A percentile compares a stretch with the other conserved stretches of the same genome.
phyloP scores from a whole-genome alignment of 2,113 vertebrate species.

The Catharus fuscescens region DNA sequence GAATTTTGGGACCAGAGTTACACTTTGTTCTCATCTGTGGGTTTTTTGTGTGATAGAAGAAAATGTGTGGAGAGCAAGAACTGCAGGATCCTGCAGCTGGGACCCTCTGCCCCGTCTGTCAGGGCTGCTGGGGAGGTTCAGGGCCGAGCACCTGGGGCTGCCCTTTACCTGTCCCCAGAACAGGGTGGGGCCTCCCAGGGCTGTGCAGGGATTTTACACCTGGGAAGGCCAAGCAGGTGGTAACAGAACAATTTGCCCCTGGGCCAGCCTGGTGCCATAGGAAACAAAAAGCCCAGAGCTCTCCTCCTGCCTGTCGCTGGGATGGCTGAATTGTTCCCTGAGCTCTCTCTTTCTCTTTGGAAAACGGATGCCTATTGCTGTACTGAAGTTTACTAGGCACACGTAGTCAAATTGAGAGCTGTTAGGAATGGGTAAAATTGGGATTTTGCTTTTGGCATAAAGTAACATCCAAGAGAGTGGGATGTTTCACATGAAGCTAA shows the following conservation, averaged over 20 bases:
- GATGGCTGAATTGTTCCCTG: background rate
- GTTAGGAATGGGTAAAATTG: background rate
- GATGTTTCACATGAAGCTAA: background rate
- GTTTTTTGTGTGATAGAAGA: background rate
- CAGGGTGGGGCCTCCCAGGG: background rate
- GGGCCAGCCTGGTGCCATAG: background rate
- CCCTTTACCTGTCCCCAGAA: background rate
- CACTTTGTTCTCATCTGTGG: background rate
- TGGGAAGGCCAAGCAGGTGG: background rate
- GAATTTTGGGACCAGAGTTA: background rate
- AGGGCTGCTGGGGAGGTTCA: background rate
- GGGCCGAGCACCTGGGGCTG: background rate
- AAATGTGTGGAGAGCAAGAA: background rate
- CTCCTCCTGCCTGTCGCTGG: background rate
- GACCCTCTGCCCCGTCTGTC: fast-evolving
- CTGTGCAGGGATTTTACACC: background rate
- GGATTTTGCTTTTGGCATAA: background rate
- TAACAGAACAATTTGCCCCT: too few relatives aligned
- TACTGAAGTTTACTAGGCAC: background rate
- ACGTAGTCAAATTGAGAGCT: background rate
- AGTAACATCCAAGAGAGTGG: background rate
- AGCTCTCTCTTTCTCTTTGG: background rate
- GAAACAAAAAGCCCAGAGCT: background rate
- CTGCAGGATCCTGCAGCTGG: background rate
- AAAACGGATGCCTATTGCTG: background rate